phyloP scores from a whole-genome alignment of 1,140 invertebrate species.

The Anastrepha ludens region DNA sequence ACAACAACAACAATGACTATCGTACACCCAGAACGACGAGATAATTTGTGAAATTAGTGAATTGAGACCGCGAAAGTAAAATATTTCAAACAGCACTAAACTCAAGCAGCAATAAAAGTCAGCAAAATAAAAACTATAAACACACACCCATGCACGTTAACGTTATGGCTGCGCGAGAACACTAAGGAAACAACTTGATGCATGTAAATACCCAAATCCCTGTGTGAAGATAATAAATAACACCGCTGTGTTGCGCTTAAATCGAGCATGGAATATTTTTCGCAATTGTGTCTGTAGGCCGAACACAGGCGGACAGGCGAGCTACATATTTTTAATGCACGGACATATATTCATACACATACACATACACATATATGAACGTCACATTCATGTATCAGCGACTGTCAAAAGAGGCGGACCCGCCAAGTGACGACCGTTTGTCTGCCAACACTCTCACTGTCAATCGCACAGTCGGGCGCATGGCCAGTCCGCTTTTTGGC shows the following conservation, averaged over 20 bases:
- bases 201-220: conserved; percentile 7
- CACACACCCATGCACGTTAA: too few species aligned
- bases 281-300: background rate
- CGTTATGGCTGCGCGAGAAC: background rate
- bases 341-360: background rate
- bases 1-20: background rate
- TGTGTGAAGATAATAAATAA: conserved; percentile 13
- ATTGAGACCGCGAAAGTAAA: conserved; percentile 17
- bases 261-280: conserved; percentile 52
- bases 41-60: conserved; percentile 51
- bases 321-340: background rate
- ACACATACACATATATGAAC: background rate
- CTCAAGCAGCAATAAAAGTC: background rate
- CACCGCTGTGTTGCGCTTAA: conserved; percentile 36
- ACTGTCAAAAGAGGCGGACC: background rate
- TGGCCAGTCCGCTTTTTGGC: conserved; percentile 30
- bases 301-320: background rate
- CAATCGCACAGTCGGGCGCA: background rate
- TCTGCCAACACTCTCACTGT: background rate
- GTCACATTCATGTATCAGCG: background rate
- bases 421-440: background rate
- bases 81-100: conserved; percentile 45
- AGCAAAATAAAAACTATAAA: background rate
- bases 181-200: background rate
- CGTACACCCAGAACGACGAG: background rate